Conservation (phyloP, 2,797 vertebrate genomes). For the Acridotheres tristis region DNA sequence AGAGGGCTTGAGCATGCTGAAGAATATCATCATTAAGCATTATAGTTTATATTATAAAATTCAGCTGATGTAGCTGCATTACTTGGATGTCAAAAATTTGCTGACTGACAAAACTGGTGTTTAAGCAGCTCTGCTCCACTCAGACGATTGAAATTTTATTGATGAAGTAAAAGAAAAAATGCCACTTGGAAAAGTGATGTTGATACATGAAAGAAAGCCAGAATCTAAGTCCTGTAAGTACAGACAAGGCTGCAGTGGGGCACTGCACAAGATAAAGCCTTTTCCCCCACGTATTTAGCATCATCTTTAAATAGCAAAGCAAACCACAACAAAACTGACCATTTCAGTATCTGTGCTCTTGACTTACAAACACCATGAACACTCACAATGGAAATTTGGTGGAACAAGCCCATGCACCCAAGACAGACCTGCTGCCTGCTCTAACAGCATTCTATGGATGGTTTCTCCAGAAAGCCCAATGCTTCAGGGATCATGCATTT, state of each 20-base stretch:
- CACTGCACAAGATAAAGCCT: neutral
- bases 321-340: neutral
- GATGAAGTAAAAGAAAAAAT: neutral
- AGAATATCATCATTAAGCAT: neutral
- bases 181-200: neutral
- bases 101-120: neutral
- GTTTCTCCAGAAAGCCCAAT: neutral
- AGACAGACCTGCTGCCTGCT: neutral
- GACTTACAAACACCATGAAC: neutral
- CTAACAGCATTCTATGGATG: neutral
- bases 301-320: neutral
- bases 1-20: neutral
- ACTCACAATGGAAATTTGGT: fast-evolving
- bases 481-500: neutral
- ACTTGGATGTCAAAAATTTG: neutral
- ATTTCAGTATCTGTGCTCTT: neutral
- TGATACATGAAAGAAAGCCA: neutral
- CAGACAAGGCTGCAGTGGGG: neutral
- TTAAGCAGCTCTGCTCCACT: neutral
- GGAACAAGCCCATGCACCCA: neutral
- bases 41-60: neutral
- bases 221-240: neutral
- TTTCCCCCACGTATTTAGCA: neutral
- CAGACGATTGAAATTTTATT: neutral
- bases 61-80: neutral